Conservation (phyloP, 1,140 invertebrate genomes). For the Drosophila ananassae region DNA sequence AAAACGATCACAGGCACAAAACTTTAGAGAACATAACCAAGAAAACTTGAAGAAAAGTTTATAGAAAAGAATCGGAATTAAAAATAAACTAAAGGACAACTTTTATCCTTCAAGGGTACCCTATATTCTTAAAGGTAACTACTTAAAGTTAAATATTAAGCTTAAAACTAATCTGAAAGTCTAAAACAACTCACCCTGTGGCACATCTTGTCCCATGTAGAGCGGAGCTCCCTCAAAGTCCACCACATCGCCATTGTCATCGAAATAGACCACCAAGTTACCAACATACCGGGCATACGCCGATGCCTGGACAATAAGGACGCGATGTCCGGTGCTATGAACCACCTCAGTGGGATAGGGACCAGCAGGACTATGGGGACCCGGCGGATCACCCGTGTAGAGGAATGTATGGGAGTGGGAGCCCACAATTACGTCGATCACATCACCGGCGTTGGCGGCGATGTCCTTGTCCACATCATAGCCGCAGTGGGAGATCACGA, state of each 20-base stretch:
- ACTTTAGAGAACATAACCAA: not conserved
- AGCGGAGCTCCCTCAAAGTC: constrained; percentile 90
- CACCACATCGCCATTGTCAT: constrained; percentile 88
- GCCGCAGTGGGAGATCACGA: constrained; percentile 92
- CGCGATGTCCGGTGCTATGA: constrained; percentile 85
- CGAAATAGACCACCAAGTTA: constrained; percentile 89
- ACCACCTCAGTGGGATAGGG: constrained; percentile 88
- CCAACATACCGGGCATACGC: constrained; percentile 91
- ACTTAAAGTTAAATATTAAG: too few relatives aligned
- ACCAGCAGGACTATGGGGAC: constrained; percentile 85
- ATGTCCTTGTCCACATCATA: constrained; percentile 89
- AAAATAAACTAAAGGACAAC: too few relatives aligned
- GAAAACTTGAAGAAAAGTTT: not conserved
- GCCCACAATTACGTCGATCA: constrained; percentile 93
- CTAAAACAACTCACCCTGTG: constrained; percentile 86
- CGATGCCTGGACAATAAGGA: constrained; percentile 89
- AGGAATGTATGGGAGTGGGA: constrained; percentile 94
- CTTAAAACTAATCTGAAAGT: not conserved
- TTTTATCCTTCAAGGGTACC: too few relatives aligned
- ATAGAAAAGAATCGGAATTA: too few relatives aligned
- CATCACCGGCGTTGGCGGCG: constrained; percentile 86
- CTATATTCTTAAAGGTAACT: too few relatives aligned
- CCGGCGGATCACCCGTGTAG: constrained; percentile 86
- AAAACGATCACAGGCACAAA: not conserved
- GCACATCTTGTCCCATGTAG: constrained; percentile 87